Base-by-base conservation (phyloP, 1,140 invertebrate species). In the Liolophura sinensis region DNA sequence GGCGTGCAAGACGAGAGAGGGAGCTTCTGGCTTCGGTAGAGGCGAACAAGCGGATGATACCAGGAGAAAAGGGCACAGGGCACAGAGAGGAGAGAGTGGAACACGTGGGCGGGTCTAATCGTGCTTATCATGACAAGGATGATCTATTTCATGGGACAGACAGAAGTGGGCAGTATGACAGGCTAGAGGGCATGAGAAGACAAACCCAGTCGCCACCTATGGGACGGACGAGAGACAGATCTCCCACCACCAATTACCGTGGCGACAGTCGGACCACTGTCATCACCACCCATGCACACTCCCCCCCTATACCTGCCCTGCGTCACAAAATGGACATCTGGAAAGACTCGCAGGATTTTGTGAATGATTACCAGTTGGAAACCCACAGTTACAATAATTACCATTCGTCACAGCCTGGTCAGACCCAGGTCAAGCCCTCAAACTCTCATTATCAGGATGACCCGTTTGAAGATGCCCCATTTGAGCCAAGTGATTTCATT, bases 281-380 rank as follows among this genome's bases (percentile, higher is more conserved):
- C 31, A 40, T 40, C 31, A 40, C 31, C 31, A 40, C 31, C 31
- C 31, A 40, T 40, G 31, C 31, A 3, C 31, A 40, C 0, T 78
- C 77, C 50, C 79, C 81, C 1, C 75, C 78, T n/a, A 70, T 82
- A 0, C 79, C 79, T 22, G 70, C 78, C 14, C 63, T 81, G 3
- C 70, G 70, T 69, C 75, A 77, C 66, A 74, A 65, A 69, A 55
- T 50, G 22, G 64, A 70, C 49, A 47, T 40, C 50, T n/a, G 47
- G 7, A 40, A 57, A 22, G 62, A 64, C 11, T 18, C 57, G 52
- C 56, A 31, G 48, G 52, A 54, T 54, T 54, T 25, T 46, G 51
- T 27, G 24, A 55, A 16, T 31, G 49, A 63, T 40, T 46, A 47
- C 51, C 46, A 27, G 47, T 25, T 27, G 22, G 65, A 65, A 24